phyloP scores from a whole-genome alignment of 2,113 vertebrate genomes.

The Martes martes region DNA sequence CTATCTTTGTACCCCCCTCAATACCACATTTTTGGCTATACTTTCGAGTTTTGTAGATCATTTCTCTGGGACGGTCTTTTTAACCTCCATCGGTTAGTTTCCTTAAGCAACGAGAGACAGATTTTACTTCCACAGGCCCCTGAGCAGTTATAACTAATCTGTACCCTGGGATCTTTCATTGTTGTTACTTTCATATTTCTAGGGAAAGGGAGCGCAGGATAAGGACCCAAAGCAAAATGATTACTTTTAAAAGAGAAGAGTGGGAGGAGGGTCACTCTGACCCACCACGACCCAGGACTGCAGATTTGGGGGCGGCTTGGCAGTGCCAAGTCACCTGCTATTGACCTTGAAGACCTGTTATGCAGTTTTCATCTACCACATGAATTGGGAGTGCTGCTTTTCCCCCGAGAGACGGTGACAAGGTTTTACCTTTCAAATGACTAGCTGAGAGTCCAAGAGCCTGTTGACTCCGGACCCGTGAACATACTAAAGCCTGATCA shows the following conservation, averaged over 20 bases:
- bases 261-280: not conserved
- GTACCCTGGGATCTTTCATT: not conserved
- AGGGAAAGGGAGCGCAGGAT: not conserved
- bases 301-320: not conserved
- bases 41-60: not conserved
- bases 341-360: not conserved
- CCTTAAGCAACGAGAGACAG: not conserved
- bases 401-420: not conserved
- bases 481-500: not conserved
- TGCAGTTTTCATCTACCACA: not conserved
- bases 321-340: not conserved
- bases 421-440: conserved; percentile 8
- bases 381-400: not conserved
- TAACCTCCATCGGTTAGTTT: not conserved
- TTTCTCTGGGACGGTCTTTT: not conserved
- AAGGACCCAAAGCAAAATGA: not conserved
- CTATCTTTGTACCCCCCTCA: not conserved
- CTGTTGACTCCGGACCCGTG: not conserved
- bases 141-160: not conserved
- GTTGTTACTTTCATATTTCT: conserved; percentile 50
- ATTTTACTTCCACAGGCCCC: not conserved
- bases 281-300: not conserved
- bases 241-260: conserved; percentile 11
- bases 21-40: conserved; percentile 6
- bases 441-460: conserved; percentile 14